Evolutionary conservation across 2,888 invertebrate species (phyloP).

Genomic region (Stenolophus ochropezus): DNA sequence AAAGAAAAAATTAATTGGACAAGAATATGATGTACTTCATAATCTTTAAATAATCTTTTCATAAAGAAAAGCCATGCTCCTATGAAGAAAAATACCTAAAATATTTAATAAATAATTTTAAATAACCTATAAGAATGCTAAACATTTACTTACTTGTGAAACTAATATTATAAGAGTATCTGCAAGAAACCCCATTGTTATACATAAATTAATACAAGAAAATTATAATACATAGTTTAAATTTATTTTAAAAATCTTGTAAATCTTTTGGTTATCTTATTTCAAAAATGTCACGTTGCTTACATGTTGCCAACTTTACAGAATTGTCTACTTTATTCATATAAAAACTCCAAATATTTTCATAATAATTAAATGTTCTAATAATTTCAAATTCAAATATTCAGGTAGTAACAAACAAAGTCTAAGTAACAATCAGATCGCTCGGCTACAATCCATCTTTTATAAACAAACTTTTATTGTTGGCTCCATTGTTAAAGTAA

Average conservation of each 20-base stretch:
- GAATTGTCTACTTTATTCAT: no score
- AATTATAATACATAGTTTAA: slow-evolving; percentile 34
- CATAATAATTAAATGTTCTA: no score
- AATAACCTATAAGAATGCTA: slow-evolving; percentile 57
- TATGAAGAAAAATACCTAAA: slow-evolving; percentile 92
- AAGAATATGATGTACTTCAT: slow-evolving; percentile 95
- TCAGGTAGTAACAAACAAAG: no score
- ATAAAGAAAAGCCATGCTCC: slow-evolving; percentile 99
- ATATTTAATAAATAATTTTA: slow-evolving; percentile 43
- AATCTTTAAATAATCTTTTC: slow-evolving; percentile 96
- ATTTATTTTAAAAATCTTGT: slow-evolving; percentile 28
- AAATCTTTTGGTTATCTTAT: slow-evolving; percentile 49
- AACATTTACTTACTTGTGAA: slow-evolving; percentile 72
- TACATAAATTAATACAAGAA: slow-evolving; percentile 34
- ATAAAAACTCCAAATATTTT: no score
- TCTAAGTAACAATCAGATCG: no score
- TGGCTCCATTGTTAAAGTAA: no score
- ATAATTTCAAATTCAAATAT: no score
- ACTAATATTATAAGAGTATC: slow-evolving; percentile 89
- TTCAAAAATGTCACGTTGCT: slow-evolving; percentile 55
- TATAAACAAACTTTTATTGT: no score
- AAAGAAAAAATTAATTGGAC: slow-evolving; percentile 97
- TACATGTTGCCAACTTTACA: slow-evolving; percentile 13
- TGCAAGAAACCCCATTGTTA: slow-evolving; percentile 86
- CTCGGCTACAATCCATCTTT: no score